A percentile compares a stretch with the other conserved stretches of the same genome.
phyloP scores from a whole-genome alignment of 2,113 vertebrate genomes.

The Proteles cristata region DNA sequence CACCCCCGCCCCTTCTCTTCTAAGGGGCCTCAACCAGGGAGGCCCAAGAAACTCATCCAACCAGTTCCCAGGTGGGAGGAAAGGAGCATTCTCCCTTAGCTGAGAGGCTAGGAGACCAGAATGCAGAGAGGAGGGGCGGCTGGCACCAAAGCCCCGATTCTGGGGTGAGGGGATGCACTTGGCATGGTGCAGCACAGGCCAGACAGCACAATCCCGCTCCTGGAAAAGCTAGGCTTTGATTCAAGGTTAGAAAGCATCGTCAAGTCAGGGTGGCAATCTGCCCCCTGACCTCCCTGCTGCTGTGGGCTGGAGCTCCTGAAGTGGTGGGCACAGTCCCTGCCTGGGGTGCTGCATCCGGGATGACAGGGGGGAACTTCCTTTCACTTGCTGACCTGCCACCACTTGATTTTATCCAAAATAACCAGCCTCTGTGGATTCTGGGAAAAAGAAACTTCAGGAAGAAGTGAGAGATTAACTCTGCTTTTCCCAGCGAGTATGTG shows the following conservation, averaged over 20 bases:
- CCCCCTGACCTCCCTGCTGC: neutral
- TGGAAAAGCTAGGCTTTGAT: neutral
- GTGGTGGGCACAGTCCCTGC: neutral
- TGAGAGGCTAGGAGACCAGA: conserved; percentile 5
- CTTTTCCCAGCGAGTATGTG: neutral
- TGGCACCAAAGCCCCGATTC: neutral
- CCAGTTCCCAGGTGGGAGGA: conserved; percentile 68
- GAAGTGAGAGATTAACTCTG: conserved; percentile 51
- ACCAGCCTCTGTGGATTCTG: conserved; percentile 50
- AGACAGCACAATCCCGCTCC: neutral
- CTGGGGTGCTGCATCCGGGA: neutral
- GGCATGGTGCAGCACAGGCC: neutral
- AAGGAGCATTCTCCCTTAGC: neutral
- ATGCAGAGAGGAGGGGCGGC: neutral
- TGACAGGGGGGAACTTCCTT: neutral
- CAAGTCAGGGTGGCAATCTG: neutral
- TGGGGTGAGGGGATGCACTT: neutral
- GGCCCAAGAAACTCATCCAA: conserved; percentile 76
- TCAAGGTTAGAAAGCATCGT: too few relatives aligned
- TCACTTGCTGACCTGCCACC: conserved; percentile 43
- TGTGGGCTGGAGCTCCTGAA: neutral
- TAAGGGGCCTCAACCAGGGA: conserved; percentile 46
- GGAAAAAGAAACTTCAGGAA: conserved; percentile 65
- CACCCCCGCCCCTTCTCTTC: neutral
- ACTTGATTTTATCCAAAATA: conserved; percentile 57